phyloP scores from a whole-genome alignment of 2,888 invertebrate species.

The Drosophila nr. perissopoda region DNA sequence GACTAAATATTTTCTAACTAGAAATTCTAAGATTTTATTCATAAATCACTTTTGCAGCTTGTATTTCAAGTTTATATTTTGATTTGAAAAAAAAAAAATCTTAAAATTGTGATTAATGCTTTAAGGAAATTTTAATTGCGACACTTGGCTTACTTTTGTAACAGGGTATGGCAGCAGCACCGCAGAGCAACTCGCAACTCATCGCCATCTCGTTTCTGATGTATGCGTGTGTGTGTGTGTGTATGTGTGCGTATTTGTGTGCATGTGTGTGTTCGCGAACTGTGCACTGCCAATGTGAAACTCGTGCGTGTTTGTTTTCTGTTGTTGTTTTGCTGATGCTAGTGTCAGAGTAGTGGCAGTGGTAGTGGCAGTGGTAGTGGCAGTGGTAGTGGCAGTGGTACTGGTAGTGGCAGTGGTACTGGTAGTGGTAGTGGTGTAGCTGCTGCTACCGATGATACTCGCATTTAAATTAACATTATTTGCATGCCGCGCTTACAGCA shows the following conservation, averaged over 20 bases:
- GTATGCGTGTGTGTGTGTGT: neutral
- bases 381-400: conserved; percentile 18
- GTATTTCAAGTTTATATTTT: neutral
- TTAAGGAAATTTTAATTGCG: neutral
- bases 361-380: conserved; percentile 5
- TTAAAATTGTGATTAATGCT: neutral
- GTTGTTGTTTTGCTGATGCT: conserved; percentile 26
- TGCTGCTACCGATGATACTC: conserved; percentile 69
- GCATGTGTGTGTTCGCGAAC: conserved; percentile 3
- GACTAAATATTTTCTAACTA: neutral
- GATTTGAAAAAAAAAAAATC: neutral
- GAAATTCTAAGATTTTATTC: too few relatives aligned
- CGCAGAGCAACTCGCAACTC: neutral
- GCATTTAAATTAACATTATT: conserved; percentile 77
- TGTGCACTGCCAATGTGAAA: conserved; percentile 8
- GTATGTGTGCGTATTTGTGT: neutral
- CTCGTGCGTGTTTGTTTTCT: conserved; percentile 23
- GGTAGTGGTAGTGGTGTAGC: conserved; percentile 20
- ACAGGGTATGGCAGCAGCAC: conserved; percentile 8
- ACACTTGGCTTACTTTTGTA: neutral
- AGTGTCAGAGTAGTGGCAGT: conserved; percentile 24
- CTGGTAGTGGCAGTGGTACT: conserved; percentile 11
- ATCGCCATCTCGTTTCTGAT: neutral
- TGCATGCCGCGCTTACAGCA: conserved; percentile 77
- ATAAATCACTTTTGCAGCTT: neutral